phyloP scores from a whole-genome alignment of 2,888 invertebrate species.

The Keiferia lycopersicella region DNA sequence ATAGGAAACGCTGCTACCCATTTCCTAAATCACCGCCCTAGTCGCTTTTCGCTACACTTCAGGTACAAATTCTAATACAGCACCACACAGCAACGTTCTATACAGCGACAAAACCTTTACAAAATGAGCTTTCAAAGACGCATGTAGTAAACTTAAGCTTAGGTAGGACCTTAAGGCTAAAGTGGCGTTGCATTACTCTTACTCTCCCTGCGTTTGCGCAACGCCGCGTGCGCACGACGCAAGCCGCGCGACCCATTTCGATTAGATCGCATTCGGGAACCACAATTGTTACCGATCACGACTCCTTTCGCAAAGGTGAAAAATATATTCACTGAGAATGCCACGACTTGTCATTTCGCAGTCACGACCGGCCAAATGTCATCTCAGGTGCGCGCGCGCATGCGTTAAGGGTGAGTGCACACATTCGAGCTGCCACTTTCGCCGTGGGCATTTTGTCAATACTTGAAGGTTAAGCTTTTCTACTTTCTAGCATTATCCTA shows the following conservation, averaged over 20 bases:
- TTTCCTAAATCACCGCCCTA: no score
- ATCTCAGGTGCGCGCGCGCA: constrained; percentile 40
- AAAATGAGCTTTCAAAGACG: background rate
- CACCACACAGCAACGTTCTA: background rate
- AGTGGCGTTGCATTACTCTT: background rate
- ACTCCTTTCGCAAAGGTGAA: constrained; percentile 76
- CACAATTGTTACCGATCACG: constrained; percentile 75
- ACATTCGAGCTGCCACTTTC: background rate
- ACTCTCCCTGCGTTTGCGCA: constrained; percentile 45
- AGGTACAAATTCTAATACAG: no score
- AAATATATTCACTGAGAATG: constrained; percentile 77
- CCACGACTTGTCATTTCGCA: constrained; percentile 77
- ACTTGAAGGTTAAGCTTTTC: background rate
- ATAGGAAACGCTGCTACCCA: no score
- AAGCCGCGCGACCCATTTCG: constrained; percentile 58
- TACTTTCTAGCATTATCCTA: background rate
- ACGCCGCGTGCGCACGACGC: constrained; percentile 42
- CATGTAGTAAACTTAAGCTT: background rate
- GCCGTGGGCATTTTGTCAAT: background rate
- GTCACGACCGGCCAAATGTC: constrained; percentile 76
- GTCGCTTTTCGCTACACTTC: no score
- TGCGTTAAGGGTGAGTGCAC: constrained; percentile 5
- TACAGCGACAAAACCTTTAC: background rate
- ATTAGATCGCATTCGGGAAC: constrained; percentile 61
- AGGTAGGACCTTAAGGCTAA: background rate